These are phyloP conservation scores for Hoplostethus atlanticus DNA, from an alignment of 2,797 vertebrate species.

Conservation along the genomic window DNA sequence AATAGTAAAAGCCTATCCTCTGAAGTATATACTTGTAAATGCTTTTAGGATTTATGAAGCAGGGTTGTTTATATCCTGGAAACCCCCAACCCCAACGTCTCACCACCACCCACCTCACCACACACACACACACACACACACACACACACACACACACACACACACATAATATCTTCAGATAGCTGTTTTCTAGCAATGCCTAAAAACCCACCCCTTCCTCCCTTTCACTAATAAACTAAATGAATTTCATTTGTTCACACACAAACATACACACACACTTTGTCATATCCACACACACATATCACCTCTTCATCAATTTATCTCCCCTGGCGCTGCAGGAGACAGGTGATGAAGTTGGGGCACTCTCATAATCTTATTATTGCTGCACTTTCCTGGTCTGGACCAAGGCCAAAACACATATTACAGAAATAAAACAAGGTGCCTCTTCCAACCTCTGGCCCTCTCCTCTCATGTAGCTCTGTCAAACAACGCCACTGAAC, in stretches of 20 bases:
- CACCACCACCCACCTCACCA: background rate
- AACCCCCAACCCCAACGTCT: background rate
- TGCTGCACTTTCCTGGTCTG: conserved; percentile 68
- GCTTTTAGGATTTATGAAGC: no score
- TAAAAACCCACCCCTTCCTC: conserved; percentile 24
- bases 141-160: no score
- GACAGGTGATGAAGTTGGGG: conserved; percentile 77
- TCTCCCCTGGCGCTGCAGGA: conserved; percentile 59
- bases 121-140: no score
- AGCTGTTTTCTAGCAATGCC: background rate
- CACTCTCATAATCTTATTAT: conserved; percentile 79
- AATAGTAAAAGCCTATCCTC: no score
- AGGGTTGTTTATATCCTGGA: no score
- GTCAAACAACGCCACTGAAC: conserved; percentile 41
- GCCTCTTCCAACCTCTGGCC: conserved; percentile 33
- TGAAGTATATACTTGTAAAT: no score
- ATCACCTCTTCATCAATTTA: conserved; percentile 68
- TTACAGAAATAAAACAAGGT: conserved; percentile 80
- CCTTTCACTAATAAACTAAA: conserved; percentile 41
- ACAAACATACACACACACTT: conserved; percentile 18
- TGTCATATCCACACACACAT: conserved; percentile 47
- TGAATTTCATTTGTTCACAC: conserved; percentile 42
- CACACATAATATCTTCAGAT: background rate
- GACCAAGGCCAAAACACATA: conserved; percentile 81
- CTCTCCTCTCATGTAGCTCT: conserved; percentile 24